phyloP scores from a whole-genome alignment of 2,797 vertebrate genomes.

The Aplochiton taeniatus region DNA sequence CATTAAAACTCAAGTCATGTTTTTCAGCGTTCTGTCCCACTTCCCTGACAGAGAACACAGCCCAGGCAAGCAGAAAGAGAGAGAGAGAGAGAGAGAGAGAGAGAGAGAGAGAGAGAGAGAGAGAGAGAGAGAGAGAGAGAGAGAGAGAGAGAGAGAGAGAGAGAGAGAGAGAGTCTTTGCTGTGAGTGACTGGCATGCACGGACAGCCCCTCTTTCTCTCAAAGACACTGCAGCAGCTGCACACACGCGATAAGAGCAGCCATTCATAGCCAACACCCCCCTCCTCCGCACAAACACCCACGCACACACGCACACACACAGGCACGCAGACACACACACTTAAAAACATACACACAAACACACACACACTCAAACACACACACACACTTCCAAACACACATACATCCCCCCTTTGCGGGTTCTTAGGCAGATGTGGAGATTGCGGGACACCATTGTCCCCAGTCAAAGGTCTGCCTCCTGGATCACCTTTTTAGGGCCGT shows the following conservation, averaged over 20 bases:
- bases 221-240: conserved; percentile 78
- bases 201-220: conserved; percentile 72
- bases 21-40: conserved; percentile 29
- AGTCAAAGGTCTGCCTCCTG: conserved; percentile 52
- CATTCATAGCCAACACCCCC: conserved; percentile 70
- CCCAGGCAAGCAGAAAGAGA: conserved; percentile 25
- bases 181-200: conserved; percentile 70
- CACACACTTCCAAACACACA: conserved; percentile 18
- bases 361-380: conserved; percentile 26
- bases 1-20: conserved; percentile 53
- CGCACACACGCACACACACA: conserved; percentile 53
- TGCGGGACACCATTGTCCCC: conserved; percentile 43
- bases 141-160: conserved; percentile 15
- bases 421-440: conserved; percentile 46
- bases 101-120: conserved; percentile 19
- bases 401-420: conserved; percentile 42
- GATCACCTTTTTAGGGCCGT: conserved; percentile 43
- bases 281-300: conserved; percentile 23
- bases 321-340: conserved; percentile 31
- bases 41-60: conserved; percentile 50
- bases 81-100: conserved; percentile 20
- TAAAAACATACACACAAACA: conserved; percentile 20
- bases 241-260: conserved; percentile 76
- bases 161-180: conserved; percentile 14
- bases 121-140: conserved; percentile 13